These are phyloP conservation scores for Biston stratarius DNA, from an alignment of 2,888 invertebrate species.

Conservation along the genomic window DNA sequence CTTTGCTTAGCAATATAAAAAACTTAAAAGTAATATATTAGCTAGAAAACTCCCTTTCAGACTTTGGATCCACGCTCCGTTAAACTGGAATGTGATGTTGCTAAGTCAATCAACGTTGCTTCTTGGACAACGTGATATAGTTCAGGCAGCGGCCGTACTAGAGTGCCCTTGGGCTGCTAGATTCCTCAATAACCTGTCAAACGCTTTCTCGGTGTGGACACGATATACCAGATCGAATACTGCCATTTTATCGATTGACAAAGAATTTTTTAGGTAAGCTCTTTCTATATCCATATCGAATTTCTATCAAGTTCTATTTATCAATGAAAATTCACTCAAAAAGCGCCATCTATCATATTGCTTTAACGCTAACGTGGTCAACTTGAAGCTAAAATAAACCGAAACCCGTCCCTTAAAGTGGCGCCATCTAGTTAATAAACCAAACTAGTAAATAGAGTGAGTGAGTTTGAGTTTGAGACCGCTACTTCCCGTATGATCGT, in stretches of 20 bases:
- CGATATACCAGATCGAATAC: constrained; percentile 56
- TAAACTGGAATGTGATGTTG: constrained; percentile 69
- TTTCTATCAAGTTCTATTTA: background rate
- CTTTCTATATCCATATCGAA: background rate
- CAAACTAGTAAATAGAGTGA: too few relatives aligned
- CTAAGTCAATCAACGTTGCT: constrained; percentile 69
- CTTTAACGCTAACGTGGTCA: too few relatives aligned
- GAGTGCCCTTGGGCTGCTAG: constrained; percentile 74
- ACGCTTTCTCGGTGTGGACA: constrained; percentile 67
- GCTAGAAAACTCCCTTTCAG: constrained; percentile 52
- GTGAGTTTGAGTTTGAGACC: too few relatives aligned
- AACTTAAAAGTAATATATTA: background rate
- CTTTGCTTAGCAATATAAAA: too few relatives aligned
- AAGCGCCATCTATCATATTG: too few relatives aligned
- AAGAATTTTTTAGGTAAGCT: constrained; percentile 66
- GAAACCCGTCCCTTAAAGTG: too few relatives aligned
- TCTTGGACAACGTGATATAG: constrained; percentile 66
- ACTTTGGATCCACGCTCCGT: constrained; percentile 72
- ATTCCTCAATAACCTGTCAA: constrained; percentile 64
- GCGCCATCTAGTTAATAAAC: too few relatives aligned
- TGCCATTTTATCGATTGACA: constrained; percentile 52
- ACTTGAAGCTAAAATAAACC: too few relatives aligned
- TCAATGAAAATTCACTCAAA: background rate
- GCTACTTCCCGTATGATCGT: too few relatives aligned
- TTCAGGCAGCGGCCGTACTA: constrained; percentile 62